These are phyloP conservation scores for Panurus biarmicus DNA, from an alignment of 2,113 vertebrate species.

Conservation along the genomic window DNA sequence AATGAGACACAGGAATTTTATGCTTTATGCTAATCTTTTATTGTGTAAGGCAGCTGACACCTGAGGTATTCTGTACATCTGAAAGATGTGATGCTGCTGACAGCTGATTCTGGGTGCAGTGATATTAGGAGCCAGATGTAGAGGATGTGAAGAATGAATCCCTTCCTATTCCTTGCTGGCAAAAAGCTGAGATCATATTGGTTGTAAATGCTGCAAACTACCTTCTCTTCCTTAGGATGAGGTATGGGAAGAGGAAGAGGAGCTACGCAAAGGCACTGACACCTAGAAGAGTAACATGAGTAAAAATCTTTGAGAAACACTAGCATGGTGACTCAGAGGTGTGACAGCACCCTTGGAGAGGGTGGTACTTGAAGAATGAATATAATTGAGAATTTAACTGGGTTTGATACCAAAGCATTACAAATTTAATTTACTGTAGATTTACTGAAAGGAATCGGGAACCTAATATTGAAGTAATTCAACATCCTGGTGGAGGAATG, in stretches of 20 bases:
- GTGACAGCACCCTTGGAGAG: neutral
- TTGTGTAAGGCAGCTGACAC: neutral
- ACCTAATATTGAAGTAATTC: neutral
- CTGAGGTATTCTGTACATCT: neutral
- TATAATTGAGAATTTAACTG: neutral
- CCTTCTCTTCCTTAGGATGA: neutral
- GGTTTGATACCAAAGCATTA: neutral
- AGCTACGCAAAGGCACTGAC: neutral
- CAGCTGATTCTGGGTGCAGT: neutral
- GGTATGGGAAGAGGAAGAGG: neutral
- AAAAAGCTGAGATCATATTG: neutral
- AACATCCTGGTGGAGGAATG: neutral
- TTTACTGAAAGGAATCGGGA: neutral
- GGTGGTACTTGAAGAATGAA: neutral
- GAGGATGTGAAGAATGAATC: neutral
- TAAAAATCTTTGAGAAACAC: neutral
- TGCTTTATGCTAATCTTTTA: neutral
- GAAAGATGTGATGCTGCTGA: fast-evolving
- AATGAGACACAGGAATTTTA: neutral
- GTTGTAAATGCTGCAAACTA: neutral
- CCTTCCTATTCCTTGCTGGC: neutral
- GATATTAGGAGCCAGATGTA: neutral
- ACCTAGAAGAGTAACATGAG: neutral
- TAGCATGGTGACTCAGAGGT: fast-evolving
- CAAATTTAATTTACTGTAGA: neutral